A percentile compares a stretch with the other conserved stretches of the same genome.
phyloP scores from a whole-genome alignment of 2,888 invertebrate genomes.

The Halocaridina rubra region DNA sequence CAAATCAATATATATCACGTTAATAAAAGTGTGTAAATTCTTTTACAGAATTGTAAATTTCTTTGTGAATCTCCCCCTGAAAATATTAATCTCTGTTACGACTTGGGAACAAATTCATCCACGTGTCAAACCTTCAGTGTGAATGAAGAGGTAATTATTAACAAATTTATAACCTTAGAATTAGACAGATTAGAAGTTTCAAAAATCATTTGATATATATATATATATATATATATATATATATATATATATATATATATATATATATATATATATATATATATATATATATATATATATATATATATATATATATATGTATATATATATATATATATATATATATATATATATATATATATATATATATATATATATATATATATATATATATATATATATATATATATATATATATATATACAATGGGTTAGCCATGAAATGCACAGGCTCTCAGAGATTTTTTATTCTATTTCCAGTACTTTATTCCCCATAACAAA shows the following conservation, averaged over 20 bases:
- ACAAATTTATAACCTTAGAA: background rate
- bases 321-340: constrained; percentile 6
- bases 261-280: too few relatives aligned
- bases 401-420: background rate
- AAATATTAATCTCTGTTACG: background rate
- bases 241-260: too few relatives aligned
- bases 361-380: constrained; percentile 10
- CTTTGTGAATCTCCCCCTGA: background rate
- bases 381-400: background rate
- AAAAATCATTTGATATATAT: background rate
- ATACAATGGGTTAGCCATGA: too few relatives aligned
- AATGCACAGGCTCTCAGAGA: too few relatives aligned
- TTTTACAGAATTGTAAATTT: background rate
- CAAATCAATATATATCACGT: background rate
- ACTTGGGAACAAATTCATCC: background rate
- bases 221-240: constrained; percentile 54
- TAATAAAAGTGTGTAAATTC: too few relatives aligned
- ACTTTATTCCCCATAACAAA: too few relatives aligned
- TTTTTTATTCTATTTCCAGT: too few relatives aligned
- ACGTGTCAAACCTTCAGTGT: background rate
- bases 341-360: constrained; percentile 10
- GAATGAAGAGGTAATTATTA: background rate
- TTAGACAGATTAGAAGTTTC: background rate
- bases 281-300: too few relatives aligned
- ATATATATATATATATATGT: too few relatives aligned